Evolutionary conservation across 2,113 vertebrate species (phyloP), one percentile per base, ranked within the genome.

Genomic region (Scytalopus superciliaris): DNA sequence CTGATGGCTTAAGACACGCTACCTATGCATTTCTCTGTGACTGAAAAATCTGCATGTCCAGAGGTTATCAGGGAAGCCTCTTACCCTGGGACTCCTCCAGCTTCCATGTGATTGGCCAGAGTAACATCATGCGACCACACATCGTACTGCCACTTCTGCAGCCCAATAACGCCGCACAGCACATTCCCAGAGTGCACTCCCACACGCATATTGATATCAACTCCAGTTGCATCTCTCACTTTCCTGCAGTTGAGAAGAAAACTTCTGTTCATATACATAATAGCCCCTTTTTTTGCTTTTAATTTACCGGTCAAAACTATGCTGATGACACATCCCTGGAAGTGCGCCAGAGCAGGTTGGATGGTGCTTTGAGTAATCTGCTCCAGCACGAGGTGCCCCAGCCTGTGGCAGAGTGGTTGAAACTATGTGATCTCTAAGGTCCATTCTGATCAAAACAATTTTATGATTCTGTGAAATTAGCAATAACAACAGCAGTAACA

Each of bases 41-140:
- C 50, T 67, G 19, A 95, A 44, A 94, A 83, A 63, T 42, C 37
- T 10, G 7, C 0, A 0, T 64, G 15, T 55, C 11, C 35, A 4
- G 88, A 84, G 30, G 13, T 39, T 56, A 86, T 64, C 6, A 81
- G 64, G 63, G 49, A 62, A 81, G 27, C 4, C 10, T 83, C 98
- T 98, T 98, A 99, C 99, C 99, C 99, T 6, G 99, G 99, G 28
- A 99, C 98, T 83, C 99, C 99, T 52, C 99, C 99, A 89, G 99
- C 99, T 93, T 99, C 99, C 99, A 99, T 99, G 94, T 99, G 99
- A 94, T 99, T 99, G 96, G 99, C 99, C 94, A 99, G 95, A 18
- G 99, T 99, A 40, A 99, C 99, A 37, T 99, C 99, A 53, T 99
- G 99, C 64, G 99, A 99, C 99, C 99, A 99, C 27, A 99, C 99